These are phyloP conservation scores for Varecia variegata DNA, from an alignment of 2,797 vertebrate species.

Conservation along the genomic window DNA sequence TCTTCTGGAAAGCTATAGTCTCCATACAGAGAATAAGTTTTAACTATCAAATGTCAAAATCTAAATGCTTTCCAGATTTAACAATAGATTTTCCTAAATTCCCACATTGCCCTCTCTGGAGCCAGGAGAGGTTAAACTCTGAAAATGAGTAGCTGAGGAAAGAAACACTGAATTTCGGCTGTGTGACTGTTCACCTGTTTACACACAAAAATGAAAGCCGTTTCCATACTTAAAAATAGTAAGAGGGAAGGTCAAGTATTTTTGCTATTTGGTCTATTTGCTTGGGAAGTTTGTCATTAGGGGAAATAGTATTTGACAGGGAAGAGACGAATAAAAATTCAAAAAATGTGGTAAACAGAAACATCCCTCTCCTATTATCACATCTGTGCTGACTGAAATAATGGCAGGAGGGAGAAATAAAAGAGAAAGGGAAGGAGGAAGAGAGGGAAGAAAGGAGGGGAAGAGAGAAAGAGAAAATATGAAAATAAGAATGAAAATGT, in stretches of 20 bases:
- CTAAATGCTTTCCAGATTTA: neutral
- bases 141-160: neutral
- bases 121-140: neutral
- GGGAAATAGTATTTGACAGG: neutral
- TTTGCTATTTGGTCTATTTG: neutral
- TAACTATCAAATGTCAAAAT: conserved; percentile 22
- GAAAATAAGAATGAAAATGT: neutral
- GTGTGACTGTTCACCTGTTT: neutral
- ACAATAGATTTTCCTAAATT: neutral
- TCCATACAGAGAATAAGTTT: neutral
- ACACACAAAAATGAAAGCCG: neutral
- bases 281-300: neutral
- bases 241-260: neutral
- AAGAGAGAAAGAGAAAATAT: neutral
- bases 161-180: neutral
- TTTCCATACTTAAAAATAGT: neutral
- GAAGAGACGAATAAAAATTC: neutral
- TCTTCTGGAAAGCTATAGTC: neutral
- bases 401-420: neutral
- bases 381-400: neutral
- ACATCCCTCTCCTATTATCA: too few species aligned
- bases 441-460: neutral
- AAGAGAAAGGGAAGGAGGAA: neutral
- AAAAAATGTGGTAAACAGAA: neutral
- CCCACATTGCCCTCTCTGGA: fast-evolving